Evolutionary conservation across 2,113 vertebrate genomes (phyloP).

Genomic region (Trichechus manatus): DNA sequence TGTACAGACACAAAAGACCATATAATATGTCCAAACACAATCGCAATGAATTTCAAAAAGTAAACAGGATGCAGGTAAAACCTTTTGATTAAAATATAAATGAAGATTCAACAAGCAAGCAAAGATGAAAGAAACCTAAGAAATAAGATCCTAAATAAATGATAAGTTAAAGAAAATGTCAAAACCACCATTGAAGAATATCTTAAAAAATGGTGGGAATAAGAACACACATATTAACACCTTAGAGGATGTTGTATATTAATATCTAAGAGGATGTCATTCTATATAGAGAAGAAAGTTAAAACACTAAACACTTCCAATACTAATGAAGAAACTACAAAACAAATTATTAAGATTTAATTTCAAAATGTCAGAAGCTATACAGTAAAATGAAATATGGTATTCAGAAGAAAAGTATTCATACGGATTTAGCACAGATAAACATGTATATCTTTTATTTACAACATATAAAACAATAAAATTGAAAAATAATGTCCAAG

Average conservation of each 20-base stretch:
- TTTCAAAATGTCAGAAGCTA: constrained; percentile 26
- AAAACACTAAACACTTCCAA: background rate
- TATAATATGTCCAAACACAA: background rate
- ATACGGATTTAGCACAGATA: constrained; percentile 3
- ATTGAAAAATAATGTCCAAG: constrained; percentile 27
- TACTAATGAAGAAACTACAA: constrained; percentile 28
- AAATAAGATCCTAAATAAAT: background rate
- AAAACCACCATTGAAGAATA: constrained; percentile 24
- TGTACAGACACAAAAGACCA: background rate
- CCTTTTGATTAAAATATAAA: background rate
- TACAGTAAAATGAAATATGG: background rate
- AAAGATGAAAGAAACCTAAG: background rate
- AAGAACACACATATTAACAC: background rate
- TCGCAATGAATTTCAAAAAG: constrained; percentile 1
- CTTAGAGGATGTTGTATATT: background rate
- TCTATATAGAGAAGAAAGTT: constrained; percentile 31
- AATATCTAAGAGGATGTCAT: constrained; percentile 12
- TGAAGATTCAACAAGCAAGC: background rate
- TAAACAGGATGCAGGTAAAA: background rate
- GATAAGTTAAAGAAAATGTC: constrained; percentile 13
- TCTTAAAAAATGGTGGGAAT: constrained; percentile 4
- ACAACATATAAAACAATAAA: background rate
- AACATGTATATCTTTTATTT: constrained; percentile 26
- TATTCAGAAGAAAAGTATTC: constrained; percentile 14
- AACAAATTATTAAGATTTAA: background rate